Conservation (phyloP, 2,797 vertebrate species). For the Phataginus tetradactyla region DNA sequence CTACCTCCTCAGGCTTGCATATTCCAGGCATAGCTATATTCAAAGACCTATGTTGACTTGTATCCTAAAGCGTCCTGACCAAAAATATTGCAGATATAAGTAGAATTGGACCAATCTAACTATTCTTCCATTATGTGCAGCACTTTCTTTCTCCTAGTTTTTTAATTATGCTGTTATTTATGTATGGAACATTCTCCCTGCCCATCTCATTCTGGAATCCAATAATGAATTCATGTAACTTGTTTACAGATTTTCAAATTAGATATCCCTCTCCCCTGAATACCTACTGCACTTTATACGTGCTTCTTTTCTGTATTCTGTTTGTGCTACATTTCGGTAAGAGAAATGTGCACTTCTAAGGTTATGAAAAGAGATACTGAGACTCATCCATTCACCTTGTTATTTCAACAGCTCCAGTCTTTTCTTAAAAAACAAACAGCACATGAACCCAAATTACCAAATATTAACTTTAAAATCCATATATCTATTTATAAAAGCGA, state of each 20-base stretch:
- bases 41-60: not conserved
- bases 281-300: not conserved
- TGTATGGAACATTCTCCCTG: not conserved
- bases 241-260: not conserved
- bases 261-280: not conserved
- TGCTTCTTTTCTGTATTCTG: not conserved
- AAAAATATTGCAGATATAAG: not conserved
- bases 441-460: not conserved
- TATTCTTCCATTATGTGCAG: not conserved
- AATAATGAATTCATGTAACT: not conserved
- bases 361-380: not conserved
- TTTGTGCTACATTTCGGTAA: not conserved
- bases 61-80: not conserved
- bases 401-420: not conserved
- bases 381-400: not conserved
- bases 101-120: not conserved
- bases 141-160: not conserved
- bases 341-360: not conserved
- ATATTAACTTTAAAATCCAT: not conserved
- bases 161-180: not conserved
- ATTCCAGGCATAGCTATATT: not conserved
- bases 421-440: slow-evolving; percentile 30
- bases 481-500: not conserved
- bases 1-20: not conserved
- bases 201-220: not conserved